Conservation (phyloP, 1,140 invertebrate genomes). For the Trichogramma pretiosum region DNA sequence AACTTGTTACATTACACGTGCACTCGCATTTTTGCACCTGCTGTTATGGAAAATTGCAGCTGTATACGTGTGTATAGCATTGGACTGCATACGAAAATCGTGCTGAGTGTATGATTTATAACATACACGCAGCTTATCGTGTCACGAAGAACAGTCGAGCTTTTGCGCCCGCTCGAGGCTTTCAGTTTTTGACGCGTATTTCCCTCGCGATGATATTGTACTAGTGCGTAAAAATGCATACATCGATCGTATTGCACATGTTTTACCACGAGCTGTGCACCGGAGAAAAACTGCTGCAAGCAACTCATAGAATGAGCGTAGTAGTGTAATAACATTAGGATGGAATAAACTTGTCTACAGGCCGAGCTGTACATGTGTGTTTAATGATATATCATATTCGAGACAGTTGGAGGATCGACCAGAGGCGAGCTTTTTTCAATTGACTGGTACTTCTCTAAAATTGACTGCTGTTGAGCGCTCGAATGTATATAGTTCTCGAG, state of each 20-base stretch:
- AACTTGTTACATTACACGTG: no score
- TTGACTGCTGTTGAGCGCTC: no score
- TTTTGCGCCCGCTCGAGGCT: slow-evolving; percentile 12
- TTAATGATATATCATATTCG: no score
- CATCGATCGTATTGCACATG: neutral
- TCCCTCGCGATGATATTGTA: slow-evolving; percentile 11
- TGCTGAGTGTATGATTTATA: slow-evolving; percentile 18
- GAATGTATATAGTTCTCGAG: no score
- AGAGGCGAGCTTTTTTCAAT: neutral
- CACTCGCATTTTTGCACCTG: no score
- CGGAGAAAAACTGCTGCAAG: neutral
- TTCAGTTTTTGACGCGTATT: slow-evolving; percentile 19
- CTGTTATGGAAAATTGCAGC: no score
- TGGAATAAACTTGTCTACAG: no score
- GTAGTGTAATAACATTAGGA: no score
- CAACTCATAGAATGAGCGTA: no score
- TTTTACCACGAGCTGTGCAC: slow-evolving; percentile 8
- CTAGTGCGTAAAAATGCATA: neutral
- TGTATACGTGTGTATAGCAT: slow-evolving; percentile 11
- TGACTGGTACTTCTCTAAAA: neutral
- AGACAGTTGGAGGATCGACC: no score
- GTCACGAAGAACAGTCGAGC: neutral
- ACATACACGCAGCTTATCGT: slow-evolving; percentile 8
- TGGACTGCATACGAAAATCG: no score
- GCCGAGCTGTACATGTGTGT: no score